Percentiles rank a stretch among this genome's conserved stretches.
Conservation (phyloP, 2,797 vertebrate genomes). For the Oophaga sylvatica region DNA sequence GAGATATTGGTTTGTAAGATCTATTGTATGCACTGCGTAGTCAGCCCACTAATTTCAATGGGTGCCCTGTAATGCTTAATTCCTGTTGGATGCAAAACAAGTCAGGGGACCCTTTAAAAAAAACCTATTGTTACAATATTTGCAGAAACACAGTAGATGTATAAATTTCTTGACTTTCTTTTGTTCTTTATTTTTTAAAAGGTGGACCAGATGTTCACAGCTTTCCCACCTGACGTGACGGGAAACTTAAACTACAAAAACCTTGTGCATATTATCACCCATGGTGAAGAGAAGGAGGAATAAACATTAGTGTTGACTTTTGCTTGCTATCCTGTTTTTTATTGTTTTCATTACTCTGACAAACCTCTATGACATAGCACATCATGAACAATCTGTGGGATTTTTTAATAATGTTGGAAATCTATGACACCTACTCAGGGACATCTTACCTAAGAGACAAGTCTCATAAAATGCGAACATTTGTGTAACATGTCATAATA, state of each 20-base stretch:
- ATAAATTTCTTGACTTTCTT: not conserved
- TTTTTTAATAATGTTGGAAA: not conserved
- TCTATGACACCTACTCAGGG: not conserved
- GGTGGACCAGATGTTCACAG: conserved; percentile 90
- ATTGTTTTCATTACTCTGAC: conserved; percentile 9
- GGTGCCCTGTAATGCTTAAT: not conserved
- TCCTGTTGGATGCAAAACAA: not conserved
- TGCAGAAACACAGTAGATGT: not conserved
- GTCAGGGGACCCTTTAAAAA: not conserved
- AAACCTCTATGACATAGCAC: not conserved
- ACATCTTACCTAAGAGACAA: not conserved
- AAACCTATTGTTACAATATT: not conserved
- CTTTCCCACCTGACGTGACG: conserved; percentile 87
- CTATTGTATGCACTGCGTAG: not conserved
- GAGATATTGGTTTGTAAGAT: not conserved
- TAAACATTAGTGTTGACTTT: conserved; percentile 17
- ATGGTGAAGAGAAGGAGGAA: conserved; percentile 88
- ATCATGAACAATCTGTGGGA: not conserved
- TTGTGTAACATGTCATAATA: conserved; percentile 41
- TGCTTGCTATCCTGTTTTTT: not conserved
- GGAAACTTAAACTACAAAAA: conserved; percentile 92
- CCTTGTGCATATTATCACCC: conserved; percentile 88
- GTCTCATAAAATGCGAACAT: conserved; percentile 4
- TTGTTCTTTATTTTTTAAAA: conserved; percentile 60
- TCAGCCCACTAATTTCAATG: not conserved